A percentile compares a stretch with the other conserved stretches of the same genome.
phyloP scores from a whole-genome alignment of 2,113 vertebrate genomes.

The Syngnathoides biaculeatus region DNA sequence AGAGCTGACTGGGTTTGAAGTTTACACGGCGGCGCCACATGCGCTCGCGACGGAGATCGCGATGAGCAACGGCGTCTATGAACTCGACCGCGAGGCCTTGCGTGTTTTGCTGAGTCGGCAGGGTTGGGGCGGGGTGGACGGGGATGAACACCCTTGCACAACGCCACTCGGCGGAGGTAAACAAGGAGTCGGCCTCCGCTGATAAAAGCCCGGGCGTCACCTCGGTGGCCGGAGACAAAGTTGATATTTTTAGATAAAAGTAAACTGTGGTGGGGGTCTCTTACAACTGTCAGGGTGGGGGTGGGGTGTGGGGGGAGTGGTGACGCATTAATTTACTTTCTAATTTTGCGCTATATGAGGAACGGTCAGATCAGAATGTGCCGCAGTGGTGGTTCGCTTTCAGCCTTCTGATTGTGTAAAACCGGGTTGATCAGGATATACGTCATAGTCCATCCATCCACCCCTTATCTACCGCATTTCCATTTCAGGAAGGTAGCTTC shows the following conservation, averaged over 20 bases:
- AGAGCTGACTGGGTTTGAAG: constrained; percentile 53
- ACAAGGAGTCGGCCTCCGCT: constrained; percentile 22
- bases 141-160: constrained; percentile 42
- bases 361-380: too few species aligned
- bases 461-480: too few species aligned
- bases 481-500: too few species aligned
- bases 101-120: constrained; percentile 23
- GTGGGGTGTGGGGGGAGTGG: too few species aligned
- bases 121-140: constrained; percentile 27
- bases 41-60: constrained; percentile 53
- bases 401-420: too few species aligned
- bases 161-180: constrained; percentile 35
- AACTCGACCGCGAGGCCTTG: constrained; percentile 14
- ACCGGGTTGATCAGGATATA: too few species aligned
- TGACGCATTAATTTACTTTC: too few species aligned
- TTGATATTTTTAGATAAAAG: constrained; percentile 13
- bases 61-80: constrained; percentile 33
- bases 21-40: constrained; percentile 47
- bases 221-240: background rate
- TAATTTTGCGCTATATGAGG: too few species aligned
- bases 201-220: background rate
- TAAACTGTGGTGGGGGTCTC: constrained; percentile 6
- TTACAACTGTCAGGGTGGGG: background rate
- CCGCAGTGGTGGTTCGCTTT: too few species aligned
- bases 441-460: too few species aligned